Conservation (phyloP, 2,888 invertebrate genomes). For the Lithophane semibrunnea region DNA sequence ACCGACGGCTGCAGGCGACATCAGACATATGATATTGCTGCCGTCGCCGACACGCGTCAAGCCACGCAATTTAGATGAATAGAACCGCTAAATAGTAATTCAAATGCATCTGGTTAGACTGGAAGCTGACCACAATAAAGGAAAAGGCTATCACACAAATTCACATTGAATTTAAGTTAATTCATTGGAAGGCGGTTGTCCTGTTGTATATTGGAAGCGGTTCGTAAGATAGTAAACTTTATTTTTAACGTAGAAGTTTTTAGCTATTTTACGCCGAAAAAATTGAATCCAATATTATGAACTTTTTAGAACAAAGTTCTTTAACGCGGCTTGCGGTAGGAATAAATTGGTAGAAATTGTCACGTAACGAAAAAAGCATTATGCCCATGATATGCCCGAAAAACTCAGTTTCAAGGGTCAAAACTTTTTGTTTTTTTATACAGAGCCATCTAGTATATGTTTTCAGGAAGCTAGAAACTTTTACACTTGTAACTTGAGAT, state of each 20-base stretch:
- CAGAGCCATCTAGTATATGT: too few species aligned
- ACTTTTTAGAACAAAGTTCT: not conserved
- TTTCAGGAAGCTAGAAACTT: too few species aligned
- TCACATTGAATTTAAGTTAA: too few species aligned
- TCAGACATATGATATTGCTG: slow-evolving; percentile 25
- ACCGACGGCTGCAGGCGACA: slow-evolving; percentile 16
- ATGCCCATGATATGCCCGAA: too few species aligned
- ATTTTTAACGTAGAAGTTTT: not conserved
- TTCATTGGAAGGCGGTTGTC: not conserved
- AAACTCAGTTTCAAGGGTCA: too few species aligned
- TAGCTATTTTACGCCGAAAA: not conserved
- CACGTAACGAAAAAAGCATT: not conserved
- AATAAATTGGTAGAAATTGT: not conserved
- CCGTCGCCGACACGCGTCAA: slow-evolving; percentile 6
- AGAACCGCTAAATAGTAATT: slow-evolving; percentile 8
- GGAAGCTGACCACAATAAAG: not conserved
- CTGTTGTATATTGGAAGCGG: not conserved
- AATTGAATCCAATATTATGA: not conserved
- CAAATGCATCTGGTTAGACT: not conserved
- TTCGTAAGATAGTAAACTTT: not conserved
- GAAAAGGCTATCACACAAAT: not conserved
- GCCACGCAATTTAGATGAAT: slow-evolving; percentile 8
- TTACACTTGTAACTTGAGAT: too few species aligned
- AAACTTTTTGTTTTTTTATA: too few species aligned
- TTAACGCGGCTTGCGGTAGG: not conserved